Percentiles rank a stretch among this genome's conserved stretches.
These are phyloP conservation scores for Oryzias celebensis DNA, from an alignment of 2,113 vertebrate species.

Conservation along the genomic window DNA sequence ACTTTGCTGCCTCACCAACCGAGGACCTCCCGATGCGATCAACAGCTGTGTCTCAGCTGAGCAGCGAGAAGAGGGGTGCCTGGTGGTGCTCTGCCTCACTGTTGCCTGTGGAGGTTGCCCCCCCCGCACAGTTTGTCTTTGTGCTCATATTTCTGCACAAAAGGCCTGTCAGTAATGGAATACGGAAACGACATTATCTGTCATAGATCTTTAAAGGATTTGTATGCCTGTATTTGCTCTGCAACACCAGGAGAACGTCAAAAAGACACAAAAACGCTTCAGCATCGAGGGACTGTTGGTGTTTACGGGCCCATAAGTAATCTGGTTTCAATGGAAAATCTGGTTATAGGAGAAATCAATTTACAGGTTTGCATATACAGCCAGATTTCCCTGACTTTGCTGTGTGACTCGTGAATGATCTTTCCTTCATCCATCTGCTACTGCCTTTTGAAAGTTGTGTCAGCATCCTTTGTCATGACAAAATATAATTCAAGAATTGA, in stretches of 20 bases:
- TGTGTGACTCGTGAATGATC: no score
- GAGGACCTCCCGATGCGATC: conserved; percentile 37
- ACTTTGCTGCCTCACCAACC: conserved; percentile 28
- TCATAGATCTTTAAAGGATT: not conserved
- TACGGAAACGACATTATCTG: conserved; percentile 7
- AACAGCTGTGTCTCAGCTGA: conserved; percentile 45
- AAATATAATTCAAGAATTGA: no score
- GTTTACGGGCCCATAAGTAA: no score
- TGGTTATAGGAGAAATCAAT: no score
- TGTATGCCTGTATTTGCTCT: not conserved
- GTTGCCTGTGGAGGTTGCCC: conserved; percentile 30
- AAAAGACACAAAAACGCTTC: no score
- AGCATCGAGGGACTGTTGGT: not conserved
- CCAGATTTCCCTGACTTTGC: no score
- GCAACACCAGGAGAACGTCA: not conserved
- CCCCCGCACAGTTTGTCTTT: conserved; percentile 12
- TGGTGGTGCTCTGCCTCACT: conserved; percentile 16
- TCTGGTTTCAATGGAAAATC: no score
- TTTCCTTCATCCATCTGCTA: no score
- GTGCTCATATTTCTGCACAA: conserved; percentile 28
- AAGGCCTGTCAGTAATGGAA: conserved; percentile 11
- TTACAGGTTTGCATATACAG: no score
- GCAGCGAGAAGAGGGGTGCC: conserved; percentile 28
- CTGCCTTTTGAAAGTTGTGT: no score
- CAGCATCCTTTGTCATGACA: no score